Evolutionary conservation across 2,113 vertebrate species (phyloP), one percentile per base, ranked within the genome.

Genomic region (Lepus americanus): DNA sequence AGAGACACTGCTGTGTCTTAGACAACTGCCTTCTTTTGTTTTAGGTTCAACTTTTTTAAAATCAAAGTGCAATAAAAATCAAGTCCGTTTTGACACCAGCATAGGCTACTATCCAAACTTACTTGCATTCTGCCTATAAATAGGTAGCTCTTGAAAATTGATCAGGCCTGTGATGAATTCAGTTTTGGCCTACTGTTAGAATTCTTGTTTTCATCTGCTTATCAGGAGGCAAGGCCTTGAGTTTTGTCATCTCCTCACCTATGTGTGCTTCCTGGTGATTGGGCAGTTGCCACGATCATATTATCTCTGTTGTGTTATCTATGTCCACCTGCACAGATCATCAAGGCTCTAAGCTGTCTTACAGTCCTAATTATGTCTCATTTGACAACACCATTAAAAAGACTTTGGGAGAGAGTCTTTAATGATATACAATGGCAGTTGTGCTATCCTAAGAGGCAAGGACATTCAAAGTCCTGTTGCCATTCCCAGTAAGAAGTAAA

Each of bases 41-140:
- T 92, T 1, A n/a, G 25, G 49, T 59, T 94, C 63, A 81, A 67
- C 64, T 94, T 73, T 92, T 31, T 84, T 66, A 59, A 87, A 90
- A 59, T 92, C 94, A 94, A 73, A 92, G 81, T 49, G 9, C 33
- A 67, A 67, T 88, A 74, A 76, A 92, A 79, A 83, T 89, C n/a
- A 64, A 79, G 77, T 16, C 64, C 55, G 25, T 80, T 59, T 13
- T 66, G 74, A 84, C 83, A 69, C 9, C 25, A 36, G 73, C 80
- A 61, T n/a, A 77, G 63, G 44, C 22, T 25, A 13, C 36, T 80
- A 29, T 72, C 4, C 63, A 69, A 91, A 89, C 20, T 44, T 51
- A 31, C 22, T 59, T 80, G 73, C 14, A 1, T 55, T 66, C 29
- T 36, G 10, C 23, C 93, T 93, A 16, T 66, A 67, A 23, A 36